These are phyloP conservation scores for Akabosia matsudoensis DNA, from an alignment of 1,140 invertebrate species.

Conservation along the genomic window DNA sequence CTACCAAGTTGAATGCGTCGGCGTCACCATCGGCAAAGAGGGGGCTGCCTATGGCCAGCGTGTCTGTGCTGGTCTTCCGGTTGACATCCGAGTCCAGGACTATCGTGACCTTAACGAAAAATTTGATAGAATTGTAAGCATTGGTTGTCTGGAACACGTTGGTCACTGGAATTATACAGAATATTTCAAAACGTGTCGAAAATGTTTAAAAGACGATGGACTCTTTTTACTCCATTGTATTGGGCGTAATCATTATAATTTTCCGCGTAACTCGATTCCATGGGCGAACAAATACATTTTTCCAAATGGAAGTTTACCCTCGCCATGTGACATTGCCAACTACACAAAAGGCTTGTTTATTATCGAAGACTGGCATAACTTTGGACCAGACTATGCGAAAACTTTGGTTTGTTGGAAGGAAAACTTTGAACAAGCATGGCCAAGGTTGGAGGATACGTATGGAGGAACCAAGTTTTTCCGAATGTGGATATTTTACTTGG, in stretches of 20 bases:
- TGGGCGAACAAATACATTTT: constrained; percentile 42
- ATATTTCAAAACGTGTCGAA: constrained; percentile 1
- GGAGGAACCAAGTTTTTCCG: constrained; percentile 38
- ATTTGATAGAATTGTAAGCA: not conserved
- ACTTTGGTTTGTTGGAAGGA: constrained; percentile 42
- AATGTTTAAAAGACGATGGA: constrained; percentile 40
- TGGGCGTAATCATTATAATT: constrained; percentile 27
- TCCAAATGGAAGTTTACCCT: constrained; percentile 39
- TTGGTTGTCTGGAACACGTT: not conserved
- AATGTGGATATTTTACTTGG: constrained; percentile 43
- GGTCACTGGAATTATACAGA: not conserved
- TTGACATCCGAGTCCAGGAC: constrained; percentile 19
- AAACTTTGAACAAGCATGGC: constrained; percentile 43
- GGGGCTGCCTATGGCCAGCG: constrained; percentile 23
- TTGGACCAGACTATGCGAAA: constrained; percentile 39
- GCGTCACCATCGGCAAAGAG: constrained; percentile 36
- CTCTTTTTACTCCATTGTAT: constrained; percentile 41
- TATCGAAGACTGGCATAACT: constrained; percentile 46
- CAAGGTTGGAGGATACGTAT: constrained; percentile 35
- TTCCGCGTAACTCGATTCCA: no score
- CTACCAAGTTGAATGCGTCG: constrained; percentile 27
- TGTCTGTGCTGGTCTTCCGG: constrained; percentile 30
- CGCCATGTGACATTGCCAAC: constrained; percentile 36
- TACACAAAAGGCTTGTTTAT: constrained; percentile 28
- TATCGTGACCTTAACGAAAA: not conserved